phyloP scores from a whole-genome alignment of 2,888 invertebrate species.

The Standfussiana lucernea region DNA sequence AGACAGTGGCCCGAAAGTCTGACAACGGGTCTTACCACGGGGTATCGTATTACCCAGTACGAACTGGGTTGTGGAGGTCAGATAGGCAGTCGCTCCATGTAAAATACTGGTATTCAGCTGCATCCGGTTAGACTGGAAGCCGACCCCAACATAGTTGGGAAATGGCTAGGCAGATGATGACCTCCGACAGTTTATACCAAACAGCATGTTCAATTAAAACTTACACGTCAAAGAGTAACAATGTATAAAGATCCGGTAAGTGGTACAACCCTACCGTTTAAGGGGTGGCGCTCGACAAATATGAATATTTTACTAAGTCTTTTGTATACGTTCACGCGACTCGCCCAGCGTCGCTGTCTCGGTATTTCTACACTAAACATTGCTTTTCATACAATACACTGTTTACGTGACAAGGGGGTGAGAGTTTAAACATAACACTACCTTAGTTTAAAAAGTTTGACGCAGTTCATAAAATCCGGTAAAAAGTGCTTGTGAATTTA shows the following conservation, averaged over 20 bases:
- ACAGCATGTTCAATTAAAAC: slow-evolving; percentile 56
- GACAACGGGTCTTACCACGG: too few species aligned
- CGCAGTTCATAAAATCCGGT: background rate
- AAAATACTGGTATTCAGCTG: too few species aligned
- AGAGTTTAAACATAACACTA: slow-evolving; percentile 17
- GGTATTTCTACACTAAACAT: slow-evolving; percentile 64
- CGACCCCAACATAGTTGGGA: too few species aligned
- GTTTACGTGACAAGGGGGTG: slow-evolving; percentile 32
- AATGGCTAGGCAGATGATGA: too few species aligned
- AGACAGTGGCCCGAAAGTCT: too few species aligned
- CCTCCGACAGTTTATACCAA: slow-evolving; percentile 28
- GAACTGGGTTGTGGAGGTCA: too few species aligned
- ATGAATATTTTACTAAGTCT: slow-evolving; percentile 79
- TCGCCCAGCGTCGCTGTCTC: slow-evolving; percentile 69
- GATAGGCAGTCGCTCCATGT: too few species aligned
- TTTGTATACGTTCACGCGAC: slow-evolving; percentile 75
- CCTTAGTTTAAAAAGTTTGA: slow-evolving; percentile 8
- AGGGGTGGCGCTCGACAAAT: slow-evolving; percentile 68
- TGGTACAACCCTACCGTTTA: slow-evolving; percentile 60
- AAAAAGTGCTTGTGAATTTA: background rate
- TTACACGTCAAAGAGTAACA: slow-evolving; percentile 39
- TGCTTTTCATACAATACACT: slow-evolving; percentile 45
- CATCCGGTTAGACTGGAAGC: too few species aligned
- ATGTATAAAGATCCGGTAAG: slow-evolving; percentile 46
- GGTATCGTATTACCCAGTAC: too few species aligned